Evolutionary conservation across 2,113 vertebrate genomes (phyloP).

Genomic region (Vimba vimba): DNA sequence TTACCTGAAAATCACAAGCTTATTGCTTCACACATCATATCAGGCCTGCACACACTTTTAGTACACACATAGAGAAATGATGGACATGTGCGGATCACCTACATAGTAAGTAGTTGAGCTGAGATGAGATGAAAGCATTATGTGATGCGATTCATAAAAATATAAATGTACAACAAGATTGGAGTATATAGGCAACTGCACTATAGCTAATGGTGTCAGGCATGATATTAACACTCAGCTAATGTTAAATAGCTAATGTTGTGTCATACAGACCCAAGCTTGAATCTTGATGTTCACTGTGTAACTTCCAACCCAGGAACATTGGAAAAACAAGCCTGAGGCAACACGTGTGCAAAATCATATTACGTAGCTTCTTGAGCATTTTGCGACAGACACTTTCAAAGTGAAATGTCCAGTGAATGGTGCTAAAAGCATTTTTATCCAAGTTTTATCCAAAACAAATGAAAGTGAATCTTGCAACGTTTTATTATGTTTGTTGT

Average conservation of each 20-base stretch:
- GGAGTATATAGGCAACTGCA: neutral
- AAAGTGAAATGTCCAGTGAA: neutral
- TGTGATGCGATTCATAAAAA: neutral
- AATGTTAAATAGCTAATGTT: constrained; percentile 43
- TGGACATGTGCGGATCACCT: neutral
- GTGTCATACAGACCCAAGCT: constrained; percentile 2
- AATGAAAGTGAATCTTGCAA: neutral
- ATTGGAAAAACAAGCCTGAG: neutral
- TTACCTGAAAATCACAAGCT: neutral
- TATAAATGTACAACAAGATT: neutral
- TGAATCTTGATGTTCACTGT: neutral
- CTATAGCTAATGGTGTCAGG: constrained; percentile 59
- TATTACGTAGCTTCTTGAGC: neutral
- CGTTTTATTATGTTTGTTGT: neutral
- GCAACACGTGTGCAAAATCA: neutral
- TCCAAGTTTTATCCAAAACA: neutral
- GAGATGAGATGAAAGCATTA: neutral
- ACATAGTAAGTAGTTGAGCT: neutral
- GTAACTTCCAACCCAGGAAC: constrained; percentile 2
- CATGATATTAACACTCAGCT: constrained; percentile 55
- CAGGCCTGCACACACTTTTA: neutral
- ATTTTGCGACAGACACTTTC: neutral
- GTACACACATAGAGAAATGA: neutral
- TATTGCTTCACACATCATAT: neutral
- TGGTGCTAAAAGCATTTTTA: too few relatives aligned